A percentile compares a stretch with the other conserved stretches of the same genome.
phyloP scores from a whole-genome alignment of 2,888 invertebrate genomes.

The Pyrrhia umbra region DNA sequence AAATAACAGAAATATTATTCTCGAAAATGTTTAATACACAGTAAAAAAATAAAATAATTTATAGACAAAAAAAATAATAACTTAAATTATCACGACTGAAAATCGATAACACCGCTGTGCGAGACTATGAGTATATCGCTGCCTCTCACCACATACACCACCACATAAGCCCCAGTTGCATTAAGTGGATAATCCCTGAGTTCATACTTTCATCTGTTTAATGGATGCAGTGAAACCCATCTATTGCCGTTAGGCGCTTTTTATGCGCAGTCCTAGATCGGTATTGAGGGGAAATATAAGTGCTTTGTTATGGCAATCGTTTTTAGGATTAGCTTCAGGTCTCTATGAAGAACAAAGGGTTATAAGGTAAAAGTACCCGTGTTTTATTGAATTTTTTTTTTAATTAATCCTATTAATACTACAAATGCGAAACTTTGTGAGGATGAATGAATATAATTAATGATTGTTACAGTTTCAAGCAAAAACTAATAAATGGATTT shows the following conservation, averaged over 20 bases:
- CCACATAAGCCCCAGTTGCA: constrained; percentile 72
- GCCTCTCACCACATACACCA: constrained; percentile 47
- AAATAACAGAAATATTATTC: too few relatives aligned
- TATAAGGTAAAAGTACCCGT: constrained; percentile 10
- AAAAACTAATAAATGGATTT: too few relatives aligned
- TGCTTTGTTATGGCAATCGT: constrained; percentile 47
- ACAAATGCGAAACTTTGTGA: too few relatives aligned
- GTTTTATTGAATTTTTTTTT: not conserved
- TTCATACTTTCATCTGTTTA: constrained; percentile 87
- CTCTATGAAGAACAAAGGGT: constrained; percentile 20
- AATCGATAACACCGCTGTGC: not conserved
- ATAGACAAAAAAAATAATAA: too few relatives aligned
- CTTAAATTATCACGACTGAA: not conserved
- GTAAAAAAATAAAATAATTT: too few relatives aligned
- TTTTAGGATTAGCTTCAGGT: constrained; percentile 46
- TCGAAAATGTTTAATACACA: too few relatives aligned
- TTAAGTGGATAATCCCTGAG: constrained; percentile 86
- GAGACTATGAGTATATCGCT: constrained; percentile 44
- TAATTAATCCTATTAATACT: too few relatives aligned
- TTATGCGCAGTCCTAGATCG: constrained; percentile 73
- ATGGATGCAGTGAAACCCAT: constrained; percentile 85
- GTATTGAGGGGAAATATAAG: constrained; percentile 46
- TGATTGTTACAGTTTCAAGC: too few relatives aligned
- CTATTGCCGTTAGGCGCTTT: constrained; percentile 77
- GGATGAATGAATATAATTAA: too few relatives aligned